Conservation (phyloP, 37 sponge, comb jelly and placozoan genomes). For the Theonella swinhoei region DNA sequence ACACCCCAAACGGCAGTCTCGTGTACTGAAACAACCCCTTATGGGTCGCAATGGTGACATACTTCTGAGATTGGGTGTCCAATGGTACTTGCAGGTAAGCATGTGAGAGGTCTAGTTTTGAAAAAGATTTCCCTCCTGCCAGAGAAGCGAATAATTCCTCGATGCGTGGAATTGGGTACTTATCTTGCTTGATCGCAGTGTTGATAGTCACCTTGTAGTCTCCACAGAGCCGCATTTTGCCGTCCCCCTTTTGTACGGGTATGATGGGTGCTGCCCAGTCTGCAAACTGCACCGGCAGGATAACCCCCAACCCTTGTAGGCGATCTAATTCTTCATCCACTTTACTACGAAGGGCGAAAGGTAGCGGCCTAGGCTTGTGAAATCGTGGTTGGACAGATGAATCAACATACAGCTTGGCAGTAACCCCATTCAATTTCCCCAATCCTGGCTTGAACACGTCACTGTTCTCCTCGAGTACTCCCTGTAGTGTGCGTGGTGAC, state of each 20-base stretch:
- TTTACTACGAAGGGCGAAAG: slow-evolving; percentile 27
- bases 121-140: slow-evolving; percentile 27
- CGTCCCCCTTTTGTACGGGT: slow-evolving; percentile 38
- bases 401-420: slow-evolving; percentile 23
- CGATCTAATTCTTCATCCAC: slow-evolving; percentile 42
- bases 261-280: no score
- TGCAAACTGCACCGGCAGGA: slow-evolving; percentile 20
- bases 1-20: slow-evolving; percentile 49
- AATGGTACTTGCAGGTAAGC: slow-evolving; percentile 28
- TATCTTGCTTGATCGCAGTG: slow-evolving; percentile 31
- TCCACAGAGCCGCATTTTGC: no score
- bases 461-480: no score
- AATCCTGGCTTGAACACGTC: no score
- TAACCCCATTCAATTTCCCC: neutral
- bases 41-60: slow-evolving; percentile 44
- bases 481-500: no score
- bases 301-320: slow-evolving; percentile 14
- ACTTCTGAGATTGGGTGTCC: slow-evolving; percentile 25
- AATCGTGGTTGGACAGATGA: slow-evolving; percentile 18
- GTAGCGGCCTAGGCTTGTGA: slow-evolving; percentile 33
- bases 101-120: slow-evolving; percentile 44
- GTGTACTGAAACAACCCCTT: slow-evolving; percentile 52
- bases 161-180: no score
- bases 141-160: no score
- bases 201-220: no score